A percentile compares a stretch with the other conserved stretches of the same genome.
Conservation (phyloP, 1,140 invertebrate species). For the Anagrus nilaparvatae region DNA sequence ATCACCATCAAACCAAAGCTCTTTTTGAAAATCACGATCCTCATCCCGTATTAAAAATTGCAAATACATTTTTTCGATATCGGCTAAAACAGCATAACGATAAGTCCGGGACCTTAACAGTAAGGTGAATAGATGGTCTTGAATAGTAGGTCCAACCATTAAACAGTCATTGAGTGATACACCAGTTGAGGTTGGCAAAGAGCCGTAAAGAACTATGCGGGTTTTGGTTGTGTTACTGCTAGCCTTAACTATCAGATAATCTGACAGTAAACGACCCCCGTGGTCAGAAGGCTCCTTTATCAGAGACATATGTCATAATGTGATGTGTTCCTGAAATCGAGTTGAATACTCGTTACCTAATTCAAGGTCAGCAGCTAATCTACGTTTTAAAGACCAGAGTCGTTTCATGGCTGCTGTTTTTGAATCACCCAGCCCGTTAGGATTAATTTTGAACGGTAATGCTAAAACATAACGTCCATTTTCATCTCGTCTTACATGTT, state of each 20-base stretch:
- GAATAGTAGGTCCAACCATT: background rate
- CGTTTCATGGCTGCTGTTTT: slow-evolving; percentile 12
- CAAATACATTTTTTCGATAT: slow-evolving; percentile 12
- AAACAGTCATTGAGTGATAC: background rate
- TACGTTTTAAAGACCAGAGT: slow-evolving; percentile 9
- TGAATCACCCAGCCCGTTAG: background rate
- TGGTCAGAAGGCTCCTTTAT: no score
- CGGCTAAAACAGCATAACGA: background rate
- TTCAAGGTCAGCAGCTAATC: no score
- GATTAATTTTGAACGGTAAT: slow-evolving; percentile 13
- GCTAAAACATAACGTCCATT: slow-evolving; percentile 17
- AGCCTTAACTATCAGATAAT: background rate
- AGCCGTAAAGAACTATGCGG: slow-evolving; percentile 5
- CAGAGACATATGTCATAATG: background rate
- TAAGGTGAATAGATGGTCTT: background rate
- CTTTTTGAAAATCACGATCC: background rate
- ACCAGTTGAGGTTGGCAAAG: background rate
- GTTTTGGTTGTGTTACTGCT: background rate
- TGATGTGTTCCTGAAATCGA: slow-evolving; percentile 18
- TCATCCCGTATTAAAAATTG: slow-evolving; percentile 4
- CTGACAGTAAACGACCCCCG: background rate
- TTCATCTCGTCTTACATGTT: slow-evolving; percentile 7
- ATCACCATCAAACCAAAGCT: background rate
- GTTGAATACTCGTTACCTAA: no score
- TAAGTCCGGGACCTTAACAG: slow-evolving; percentile 2